Evolutionary conservation across 2,113 vertebrate species (phyloP), one percentile per base, ranked within the genome.

Genomic region (Anhinga rufa): DNA sequence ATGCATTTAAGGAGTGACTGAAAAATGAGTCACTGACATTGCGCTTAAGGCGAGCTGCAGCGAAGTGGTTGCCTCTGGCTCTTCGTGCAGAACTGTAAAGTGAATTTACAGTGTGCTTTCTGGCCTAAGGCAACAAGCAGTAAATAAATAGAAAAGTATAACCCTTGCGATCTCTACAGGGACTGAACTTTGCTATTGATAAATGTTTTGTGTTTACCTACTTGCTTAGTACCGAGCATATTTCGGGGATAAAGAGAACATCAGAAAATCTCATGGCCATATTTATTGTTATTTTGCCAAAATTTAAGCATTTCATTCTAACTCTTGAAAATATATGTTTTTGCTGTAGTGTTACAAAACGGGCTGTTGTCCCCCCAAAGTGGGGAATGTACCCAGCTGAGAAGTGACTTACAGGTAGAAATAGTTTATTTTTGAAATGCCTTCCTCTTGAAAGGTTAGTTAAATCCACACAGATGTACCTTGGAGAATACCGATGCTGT

Each of bases 1-100:
- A 19, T 14, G 6, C 34, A 3, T 61, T 46, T 40, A 52, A 49
- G 54, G 42, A 36, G 31, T 42, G 52, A 66, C 36, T 79, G 68
- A 12, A 61, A 54, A 71, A 51, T 0, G 0, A 52, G 28, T 21
- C 34, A 16, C 62, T 65, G 80, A 40, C 4, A 1, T 18, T 38
- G 62, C 0, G 6, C 57, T 69, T 58, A 34, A 52, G 46, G 54
- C 26, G 55, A 61, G 16, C 46, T 83, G 32, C 64, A 18, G 58
- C 4, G 3, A 48, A 61, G 20, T 29, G 15, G 14, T 29, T 82
- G 42, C 72, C 49, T n/a, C 38, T 54, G 38, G 65, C 46, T 69
- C 40, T 77, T 74, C 1, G 2, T 34, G 15, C 12, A 48, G 76
- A 89, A 24, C 36, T 61, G 7, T 44, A 20, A 82, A 65, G 46